Base-by-base conservation (phyloP, 2,797 vertebrate species). In the Jordanella pulchra region DNA sequence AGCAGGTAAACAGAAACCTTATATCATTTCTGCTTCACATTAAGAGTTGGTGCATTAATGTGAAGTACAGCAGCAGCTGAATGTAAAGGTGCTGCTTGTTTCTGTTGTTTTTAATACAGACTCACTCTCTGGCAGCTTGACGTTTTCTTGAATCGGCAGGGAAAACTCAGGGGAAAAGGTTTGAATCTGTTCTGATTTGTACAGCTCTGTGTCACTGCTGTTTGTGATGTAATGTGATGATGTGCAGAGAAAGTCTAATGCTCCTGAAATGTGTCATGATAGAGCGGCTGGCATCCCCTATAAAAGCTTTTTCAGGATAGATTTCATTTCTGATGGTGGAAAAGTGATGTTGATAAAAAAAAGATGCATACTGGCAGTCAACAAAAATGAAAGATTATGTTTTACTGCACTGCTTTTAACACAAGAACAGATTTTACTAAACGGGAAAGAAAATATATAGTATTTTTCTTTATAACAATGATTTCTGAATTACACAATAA, bases 221-320 rank as follows among this genome's bases (percentile, higher is more conserved):
- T 83, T 65, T 80, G 81, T 3, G 58, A 51, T 35, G 75, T 68
- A 70, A 82, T 60, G 18, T 47, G 75, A 83, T 64, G 80, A 83
- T 75, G 78, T 70, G 71, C 76, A 53, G 67, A 76, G 76, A 73
- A 78, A 73, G 71, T 73, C 48, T 72, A 79, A 84, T 72, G 74
- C 81, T 86, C 66, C 54, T 69, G 72, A 80, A 84, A 75, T 70
- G 60, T 54, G 79, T 87, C 64, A 44, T 73, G 69, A 73, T 82
- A 72, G 84, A 88, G 77, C 25, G 53, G 48, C 69, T 81, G 71
- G 61, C 65, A 64, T 72, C 61, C 42, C 65, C 55, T 67, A 35
- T 77, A 54, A 81, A 79, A 66, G 69, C 72, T 75, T 72, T 82
- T 86, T 83, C 86, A 83, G 79, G 82, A 65, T 83, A 86, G 87